Conservation (phyloP, 2,113 vertebrate species). For the Mastomys natalensis region DNA sequence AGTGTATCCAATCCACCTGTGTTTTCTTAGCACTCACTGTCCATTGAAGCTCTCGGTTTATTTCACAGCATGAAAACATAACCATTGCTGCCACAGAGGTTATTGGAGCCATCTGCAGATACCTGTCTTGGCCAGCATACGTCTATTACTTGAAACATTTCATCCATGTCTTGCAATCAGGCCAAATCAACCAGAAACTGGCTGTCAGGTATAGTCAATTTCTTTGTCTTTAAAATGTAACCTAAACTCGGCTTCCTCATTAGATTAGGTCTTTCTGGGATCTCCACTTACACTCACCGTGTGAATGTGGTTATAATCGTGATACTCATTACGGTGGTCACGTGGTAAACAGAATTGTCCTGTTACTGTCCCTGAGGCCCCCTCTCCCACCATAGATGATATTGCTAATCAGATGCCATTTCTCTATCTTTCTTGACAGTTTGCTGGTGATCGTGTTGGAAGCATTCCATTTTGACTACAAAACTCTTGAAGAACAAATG, state of each 20-base stretch:
- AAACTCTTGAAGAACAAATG: conserved; percentile 93
- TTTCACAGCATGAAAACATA: conserved; percentile 94
- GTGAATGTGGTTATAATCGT: background rate
- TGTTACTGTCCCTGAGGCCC: background rate
- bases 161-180: conserved; percentile 93
- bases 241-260: conserved; percentile 13
- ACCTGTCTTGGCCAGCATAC: conserved; percentile 96
- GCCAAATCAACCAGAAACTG: conserved; percentile 92
- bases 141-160: conserved; percentile 95
- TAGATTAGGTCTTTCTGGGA: background rate
- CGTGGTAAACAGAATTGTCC: background rate
- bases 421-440: conserved; percentile 83
- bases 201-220: conserved; percentile 90
- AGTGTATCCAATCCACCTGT: background rate
- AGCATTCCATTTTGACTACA: conserved; percentile 96
- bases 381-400: background rate
- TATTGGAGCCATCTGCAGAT: conserved; percentile 93
- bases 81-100: conserved; percentile 93
- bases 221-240: conserved; percentile 36
- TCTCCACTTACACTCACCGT: background rate
- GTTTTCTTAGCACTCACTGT: background rate
- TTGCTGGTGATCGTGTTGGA: conserved; percentile 95
- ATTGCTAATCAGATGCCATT: conserved; percentile 31
- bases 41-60: conserved; percentile 49
- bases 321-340: background rate